Evolutionary conservation across 2,888 invertebrate genomes (phyloP), one percentile per base, ranked within the genome.

Genomic region (Metallyticus violacea): DNA sequence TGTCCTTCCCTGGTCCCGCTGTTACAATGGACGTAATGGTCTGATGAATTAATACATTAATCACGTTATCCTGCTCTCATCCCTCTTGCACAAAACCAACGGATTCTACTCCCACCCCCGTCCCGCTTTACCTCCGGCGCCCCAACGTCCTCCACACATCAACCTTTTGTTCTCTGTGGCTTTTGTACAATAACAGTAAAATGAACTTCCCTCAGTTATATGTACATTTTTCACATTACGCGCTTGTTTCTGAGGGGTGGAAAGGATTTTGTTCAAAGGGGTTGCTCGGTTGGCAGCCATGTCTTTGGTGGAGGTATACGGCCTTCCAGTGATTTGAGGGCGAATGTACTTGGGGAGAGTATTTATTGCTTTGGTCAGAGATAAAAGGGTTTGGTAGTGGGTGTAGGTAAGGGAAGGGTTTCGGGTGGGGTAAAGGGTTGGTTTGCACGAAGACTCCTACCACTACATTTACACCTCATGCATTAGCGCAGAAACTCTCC

Each of bases 391-490:
- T 80, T 25, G 27, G 40, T n/a, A 15, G 30, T 29, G 27, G 79
- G 27, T 29, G 25, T 40, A 27, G 82, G 82, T 62, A 62, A 62
- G 40, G 40, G 40, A 40, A 40, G 9, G 15, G 40, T 40, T 78
- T 27, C 81, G 26, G n/a, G 28, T 30, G 25, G 28, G 30, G 28
- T 27, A 28, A 81, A 81, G 81, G 81, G 81, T 81, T 81, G 81
- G 29, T 81, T 62, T 62, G 40, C 15, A 62, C 40, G 40, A 62
- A 62, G 40, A 62, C 40, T 22, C 81, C 81, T 62, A 62, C 26
- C 22, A 76, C 82, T 91, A 91, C 91, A 91, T 92, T 92, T 90
- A 90, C 92, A 92, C 92, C 91, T 92, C 91, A 90, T 91, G 90
- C 90, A 90, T 91, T 91, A 91, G 91, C 90, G 90, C 90, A 62